Evolutionary conservation across 2,113 vertebrate genomes (phyloP), one percentile per base, ranked within the genome.

Genomic region (Amphiprion percula): DNA sequence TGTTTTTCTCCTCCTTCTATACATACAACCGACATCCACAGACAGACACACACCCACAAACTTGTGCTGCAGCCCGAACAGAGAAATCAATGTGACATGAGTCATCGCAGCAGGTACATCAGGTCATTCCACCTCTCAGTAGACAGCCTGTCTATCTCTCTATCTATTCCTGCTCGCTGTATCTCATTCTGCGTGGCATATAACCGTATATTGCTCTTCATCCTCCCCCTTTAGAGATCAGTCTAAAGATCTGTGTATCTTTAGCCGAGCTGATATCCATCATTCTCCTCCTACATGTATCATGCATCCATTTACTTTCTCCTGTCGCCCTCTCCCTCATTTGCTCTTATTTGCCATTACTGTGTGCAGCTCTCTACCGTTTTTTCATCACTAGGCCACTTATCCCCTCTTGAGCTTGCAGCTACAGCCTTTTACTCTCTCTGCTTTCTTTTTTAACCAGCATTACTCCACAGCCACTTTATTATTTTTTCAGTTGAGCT

Each of bases 31-130:
- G 23, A 59, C 60, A 60, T 28, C 46, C 19, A 55, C 59, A 63
- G 33, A 60, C 65, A 53, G 49, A 10, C 65, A 65, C 56, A 80
- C 47, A 44, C 65, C 0, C 58, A 49, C 60, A 66, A 28, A 50
- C 59, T 6, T 28, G 59, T 15, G 30, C 60, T 77, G n/a, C 9
- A 23, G 24, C 64, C 67, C 14, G 12, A 68, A 77, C 59, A 64
- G 39, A 61, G 49, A 49, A 63, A 82, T 84, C 80, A 63, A 77
- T 80, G 89, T 72, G 74, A 79, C 77, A 71, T 77, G 69, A 92
- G 63, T 88, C 82, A 87, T 88, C 79, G 49, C 63, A 33, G 70
- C 53, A 28, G 79, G 44, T 77, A 52, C 70, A 75, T 54, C 16
- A 16, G 71, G 74, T 80, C 78, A 63, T 55, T 47, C 76, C 62